phyloP scores from a whole-genome alignment of 2,888 invertebrate species.

The Aquatica leii region DNA sequence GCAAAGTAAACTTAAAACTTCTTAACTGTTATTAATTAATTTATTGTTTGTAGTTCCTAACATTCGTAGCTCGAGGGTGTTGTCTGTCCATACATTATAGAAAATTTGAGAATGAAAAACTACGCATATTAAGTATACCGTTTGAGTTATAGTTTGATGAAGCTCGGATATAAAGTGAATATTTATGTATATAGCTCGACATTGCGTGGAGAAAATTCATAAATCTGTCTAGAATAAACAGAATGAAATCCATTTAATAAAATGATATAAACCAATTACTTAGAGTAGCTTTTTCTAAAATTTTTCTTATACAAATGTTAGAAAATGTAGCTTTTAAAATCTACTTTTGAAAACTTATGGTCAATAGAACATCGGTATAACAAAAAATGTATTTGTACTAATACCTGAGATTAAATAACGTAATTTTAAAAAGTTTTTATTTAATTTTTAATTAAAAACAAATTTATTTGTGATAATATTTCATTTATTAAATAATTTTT shows the following conservation, averaged over 20 bases:
- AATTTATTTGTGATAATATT: too few relatives aligned
- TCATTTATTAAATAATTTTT: too few relatives aligned
- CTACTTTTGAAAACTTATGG: slow-evolving; percentile 5
- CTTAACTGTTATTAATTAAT: slow-evolving; percentile 23
- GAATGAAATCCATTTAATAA: slow-evolving; percentile 31
- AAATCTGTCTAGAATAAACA: slow-evolving; percentile 28
- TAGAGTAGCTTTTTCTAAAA: slow-evolving; percentile 25
- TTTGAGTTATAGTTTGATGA: slow-evolving; percentile 32
- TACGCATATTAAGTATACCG: slow-evolving; percentile 26
- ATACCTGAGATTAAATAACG: too few relatives aligned
- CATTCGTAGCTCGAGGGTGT: slow-evolving; percentile 12
- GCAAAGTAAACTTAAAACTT: slow-evolving; percentile 10
- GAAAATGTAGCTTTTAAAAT: slow-evolving; percentile 10
- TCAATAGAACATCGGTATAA: too few relatives aligned
- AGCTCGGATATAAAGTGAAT: slow-evolving; percentile 23
- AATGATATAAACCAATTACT: slow-evolving; percentile 34
- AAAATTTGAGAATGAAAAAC: slow-evolving; percentile 20
- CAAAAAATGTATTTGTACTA: too few relatives aligned
- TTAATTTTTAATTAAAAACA: too few relatives aligned
- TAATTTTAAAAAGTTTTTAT: too few relatives aligned
- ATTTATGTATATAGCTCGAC: slow-evolving; percentile 30
- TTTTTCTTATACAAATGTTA: slow-evolving; percentile 2
- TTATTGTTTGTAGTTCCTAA: slow-evolving; percentile 21
- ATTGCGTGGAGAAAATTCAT: slow-evolving; percentile 29
- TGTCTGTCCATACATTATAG: slow-evolving; percentile 15